A percentile compares a stretch with the other conserved stretches of the same genome.
phyloP scores from a whole-genome alignment of 2,888 invertebrate species.

The Tinea semifulvella region DNA sequence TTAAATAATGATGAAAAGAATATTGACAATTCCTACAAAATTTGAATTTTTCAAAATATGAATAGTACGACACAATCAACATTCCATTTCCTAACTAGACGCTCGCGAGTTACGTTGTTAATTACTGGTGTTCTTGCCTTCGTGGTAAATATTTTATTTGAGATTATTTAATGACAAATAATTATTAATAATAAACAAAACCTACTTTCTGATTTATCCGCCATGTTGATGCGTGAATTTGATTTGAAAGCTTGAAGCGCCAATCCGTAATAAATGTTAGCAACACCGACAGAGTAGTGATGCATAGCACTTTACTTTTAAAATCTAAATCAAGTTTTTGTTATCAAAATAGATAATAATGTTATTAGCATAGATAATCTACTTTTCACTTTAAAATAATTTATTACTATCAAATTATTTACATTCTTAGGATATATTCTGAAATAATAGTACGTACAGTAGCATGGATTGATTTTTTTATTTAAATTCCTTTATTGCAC shows the following conservation, averaged over 20 bases:
- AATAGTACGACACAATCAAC: constrained; percentile 39
- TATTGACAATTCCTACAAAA: constrained; percentile 46
- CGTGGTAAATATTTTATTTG: background rate
- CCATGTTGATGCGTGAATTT: constrained; percentile 74
- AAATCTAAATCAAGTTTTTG: no score
- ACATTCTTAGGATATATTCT: no score
- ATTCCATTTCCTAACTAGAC: constrained; percentile 25
- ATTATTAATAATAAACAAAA: constrained; percentile 53
- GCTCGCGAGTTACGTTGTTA: constrained; percentile 2
- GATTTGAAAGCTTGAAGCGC: constrained; percentile 52
- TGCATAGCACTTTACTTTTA: no score
- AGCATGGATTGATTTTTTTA: no score
- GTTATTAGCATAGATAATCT: no score
- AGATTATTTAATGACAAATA: background rate
- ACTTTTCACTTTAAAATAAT: constrained; percentile 1
- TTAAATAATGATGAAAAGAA: constrained; percentile 1
- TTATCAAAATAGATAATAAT: no score
- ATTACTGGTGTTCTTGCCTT: background rate
- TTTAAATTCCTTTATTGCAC: no score
- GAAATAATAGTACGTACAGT: no score
- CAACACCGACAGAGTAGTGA: background rate
- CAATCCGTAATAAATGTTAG: constrained; percentile 28
- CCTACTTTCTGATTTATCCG: constrained; percentile 83
- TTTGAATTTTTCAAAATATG: constrained; percentile 68
- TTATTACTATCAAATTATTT: no score